Conservation (phyloP, 2,797 vertebrate species). For the Stomatorhinus walkeri region DNA sequence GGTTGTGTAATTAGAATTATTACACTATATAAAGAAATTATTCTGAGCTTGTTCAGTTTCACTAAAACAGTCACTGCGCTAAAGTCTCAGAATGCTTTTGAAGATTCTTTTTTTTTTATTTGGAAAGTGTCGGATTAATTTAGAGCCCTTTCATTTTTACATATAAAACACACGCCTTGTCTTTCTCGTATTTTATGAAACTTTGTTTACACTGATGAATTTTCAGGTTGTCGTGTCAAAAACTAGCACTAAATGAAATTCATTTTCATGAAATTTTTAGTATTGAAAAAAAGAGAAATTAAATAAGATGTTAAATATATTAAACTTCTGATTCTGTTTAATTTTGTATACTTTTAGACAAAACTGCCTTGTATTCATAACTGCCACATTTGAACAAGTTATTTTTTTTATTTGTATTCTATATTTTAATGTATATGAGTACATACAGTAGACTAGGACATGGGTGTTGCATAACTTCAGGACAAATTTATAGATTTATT, state of each 20-base stretch:
- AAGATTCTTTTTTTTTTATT: conserved; percentile 44
- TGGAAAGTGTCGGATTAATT: conserved; percentile 26
- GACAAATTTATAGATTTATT: background rate
- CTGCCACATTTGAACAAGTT: background rate
- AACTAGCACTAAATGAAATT: conserved; percentile 48
- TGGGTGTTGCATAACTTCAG: background rate
- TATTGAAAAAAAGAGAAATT: background rate
- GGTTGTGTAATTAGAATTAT: conserved; percentile 70
- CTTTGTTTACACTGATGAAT: conserved; percentile 21
- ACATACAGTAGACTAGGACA: no score
- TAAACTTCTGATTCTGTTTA: background rate
- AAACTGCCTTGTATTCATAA: background rate
- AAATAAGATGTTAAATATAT: background rate
- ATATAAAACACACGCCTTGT: background rate
- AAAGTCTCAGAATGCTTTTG: conserved; percentile 57
- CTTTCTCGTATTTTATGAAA: background rate
- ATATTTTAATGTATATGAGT: no score
- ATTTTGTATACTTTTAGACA: background rate
- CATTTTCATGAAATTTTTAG: conserved; percentile 46
- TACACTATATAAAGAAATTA: conserved; percentile 60
- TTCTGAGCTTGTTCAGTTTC: conserved; percentile 63
- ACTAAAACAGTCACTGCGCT: conserved; percentile 57
- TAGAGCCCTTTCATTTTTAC: conserved; percentile 41
- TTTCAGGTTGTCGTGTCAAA: conserved; percentile 50
- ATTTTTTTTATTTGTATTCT: no score